A percentile compares a stretch with the other conserved stretches of the same genome.
Evolutionary conservation across 1,140 invertebrate genomes (phyloP).

Genomic region (Lineus longissimus): DNA sequence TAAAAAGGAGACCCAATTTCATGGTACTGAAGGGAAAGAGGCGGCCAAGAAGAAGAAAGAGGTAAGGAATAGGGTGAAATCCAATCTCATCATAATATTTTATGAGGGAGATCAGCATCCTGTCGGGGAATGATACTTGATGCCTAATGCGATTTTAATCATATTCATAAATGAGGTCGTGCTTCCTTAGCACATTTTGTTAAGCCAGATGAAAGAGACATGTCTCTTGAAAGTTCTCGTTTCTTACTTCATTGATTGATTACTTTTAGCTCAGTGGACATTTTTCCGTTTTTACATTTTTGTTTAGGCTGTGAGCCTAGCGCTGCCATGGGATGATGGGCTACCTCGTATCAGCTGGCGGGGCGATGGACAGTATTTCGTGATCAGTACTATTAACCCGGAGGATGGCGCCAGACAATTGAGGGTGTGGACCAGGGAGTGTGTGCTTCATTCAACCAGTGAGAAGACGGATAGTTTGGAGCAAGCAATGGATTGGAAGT

Average conservation of each 20-base stretch:
- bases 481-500: slow-evolving; percentile 68
- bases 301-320: slow-evolving; percentile 32
- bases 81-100: too few species aligned
- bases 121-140: neutral
- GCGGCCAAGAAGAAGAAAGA: slow-evolving; percentile 60
- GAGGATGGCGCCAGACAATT: slow-evolving; percentile 47
- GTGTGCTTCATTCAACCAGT: slow-evolving; percentile 44
- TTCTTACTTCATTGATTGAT: neutral
- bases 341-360: slow-evolving; percentile 71
- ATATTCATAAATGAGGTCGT: slow-evolving; percentile 4
- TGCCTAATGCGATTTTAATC: neutral
- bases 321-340: slow-evolving; percentile 55
- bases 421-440: slow-evolving; percentile 48
- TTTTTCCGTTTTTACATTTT: neutral
- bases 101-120: too few species aligned
- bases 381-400: slow-evolving; percentile 63
- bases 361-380: slow-evolving; percentile 78
- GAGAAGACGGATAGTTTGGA: slow-evolving; percentile 63
- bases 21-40: slow-evolving; percentile 81
- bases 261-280: neutral
- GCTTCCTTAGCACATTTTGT: neutral
- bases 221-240: neutral
- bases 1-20: slow-evolving; percentile 92
- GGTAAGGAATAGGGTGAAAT: too few species aligned
- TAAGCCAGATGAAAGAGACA: neutral